A percentile compares a stretch with the other conserved stretches of the same genome.
Conservation (phyloP, 2,888 invertebrate genomes). For the Megalurothrips usitatus region DNA sequence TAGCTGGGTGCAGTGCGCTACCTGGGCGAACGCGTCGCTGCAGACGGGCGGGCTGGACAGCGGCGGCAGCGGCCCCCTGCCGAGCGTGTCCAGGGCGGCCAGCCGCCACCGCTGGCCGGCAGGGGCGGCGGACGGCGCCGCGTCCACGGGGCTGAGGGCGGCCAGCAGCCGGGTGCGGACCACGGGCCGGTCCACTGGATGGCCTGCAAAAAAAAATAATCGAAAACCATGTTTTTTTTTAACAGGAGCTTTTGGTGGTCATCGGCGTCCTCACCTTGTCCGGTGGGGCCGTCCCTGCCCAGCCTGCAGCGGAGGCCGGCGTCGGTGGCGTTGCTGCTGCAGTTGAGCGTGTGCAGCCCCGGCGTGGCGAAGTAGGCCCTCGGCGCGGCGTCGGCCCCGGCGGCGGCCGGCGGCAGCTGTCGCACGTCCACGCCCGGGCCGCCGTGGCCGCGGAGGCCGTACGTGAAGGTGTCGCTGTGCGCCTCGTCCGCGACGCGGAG, state of each 20-base stretch:
- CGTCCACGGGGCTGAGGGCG: not conserved
- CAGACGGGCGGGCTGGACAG: not conserved
- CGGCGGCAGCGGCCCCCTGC: not conserved
- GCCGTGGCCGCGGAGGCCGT: not conserved
- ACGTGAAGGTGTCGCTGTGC: slow-evolving; percentile 18
- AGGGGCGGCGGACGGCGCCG: not conserved
- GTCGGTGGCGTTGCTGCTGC: not conserved
- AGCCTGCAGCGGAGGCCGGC: not conserved
- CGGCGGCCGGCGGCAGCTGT: not conserved
- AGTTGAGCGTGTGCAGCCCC: slow-evolving; percentile 1
- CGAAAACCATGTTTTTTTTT: no score
- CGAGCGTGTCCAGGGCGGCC: not conserved
- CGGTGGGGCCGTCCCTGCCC: not conserved
- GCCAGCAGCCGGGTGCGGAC: not conserved
- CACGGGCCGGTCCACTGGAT: not conserved
- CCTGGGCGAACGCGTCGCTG: not conserved
- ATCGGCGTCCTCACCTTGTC: not conserved
- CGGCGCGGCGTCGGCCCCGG: not conserved
- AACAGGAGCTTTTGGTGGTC: no score
- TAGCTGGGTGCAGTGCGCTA: no score
- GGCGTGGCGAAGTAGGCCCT: slow-evolving; percentile 5
- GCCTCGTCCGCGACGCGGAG: not conserved
- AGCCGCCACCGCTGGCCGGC: not conserved
- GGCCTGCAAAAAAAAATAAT: not conserved
- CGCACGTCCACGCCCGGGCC: not conserved